These are phyloP conservation scores for Pseudomyrmex concolor DNA, from an alignment of 1,140 invertebrate genomes.

Conservation along the genomic window DNA sequence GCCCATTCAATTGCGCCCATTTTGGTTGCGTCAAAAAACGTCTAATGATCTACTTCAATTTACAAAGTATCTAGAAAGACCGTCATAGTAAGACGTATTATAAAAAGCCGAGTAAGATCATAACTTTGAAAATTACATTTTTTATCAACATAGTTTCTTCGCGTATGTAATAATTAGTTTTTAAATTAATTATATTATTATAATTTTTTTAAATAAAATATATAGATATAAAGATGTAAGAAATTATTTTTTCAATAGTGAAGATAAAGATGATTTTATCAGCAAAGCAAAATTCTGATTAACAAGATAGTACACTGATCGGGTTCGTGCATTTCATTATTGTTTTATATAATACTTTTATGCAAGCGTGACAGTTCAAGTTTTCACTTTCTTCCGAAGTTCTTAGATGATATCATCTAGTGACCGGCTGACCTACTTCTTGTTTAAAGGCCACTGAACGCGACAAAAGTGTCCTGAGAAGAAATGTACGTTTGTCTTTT, in stretches of 20 bases:
- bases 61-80: slow-evolving; percentile 4
- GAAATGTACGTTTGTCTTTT: neutral
- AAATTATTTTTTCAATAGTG: neutral
- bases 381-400: slow-evolving; percentile 32
- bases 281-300: too few relatives aligned
- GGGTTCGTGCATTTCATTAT: too few relatives aligned
- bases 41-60: neutral
- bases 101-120: neutral
- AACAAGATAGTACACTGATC: too few relatives aligned
- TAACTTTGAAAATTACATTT: neutral
- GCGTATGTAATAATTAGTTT: too few relatives aligned
- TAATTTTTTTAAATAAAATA: neutral
- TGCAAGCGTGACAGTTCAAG: neutral
- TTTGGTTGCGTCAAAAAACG: slow-evolving; percentile 6
- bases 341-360: neutral
- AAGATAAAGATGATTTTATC: too few relatives aligned
- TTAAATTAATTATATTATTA: too few relatives aligned
- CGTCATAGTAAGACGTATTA: neutral
- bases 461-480: neutral
- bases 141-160: neutral
- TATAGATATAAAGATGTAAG: neutral
- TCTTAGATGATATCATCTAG: neutral
- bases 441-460: slow-evolving; percentile 48
- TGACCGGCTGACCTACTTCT: slow-evolving; percentile 54
- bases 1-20: slow-evolving; percentile 83